These are phyloP conservation scores for Emberiza fucata DNA, from an alignment of 2,113 vertebrate species.

Conservation along the genomic window DNA sequence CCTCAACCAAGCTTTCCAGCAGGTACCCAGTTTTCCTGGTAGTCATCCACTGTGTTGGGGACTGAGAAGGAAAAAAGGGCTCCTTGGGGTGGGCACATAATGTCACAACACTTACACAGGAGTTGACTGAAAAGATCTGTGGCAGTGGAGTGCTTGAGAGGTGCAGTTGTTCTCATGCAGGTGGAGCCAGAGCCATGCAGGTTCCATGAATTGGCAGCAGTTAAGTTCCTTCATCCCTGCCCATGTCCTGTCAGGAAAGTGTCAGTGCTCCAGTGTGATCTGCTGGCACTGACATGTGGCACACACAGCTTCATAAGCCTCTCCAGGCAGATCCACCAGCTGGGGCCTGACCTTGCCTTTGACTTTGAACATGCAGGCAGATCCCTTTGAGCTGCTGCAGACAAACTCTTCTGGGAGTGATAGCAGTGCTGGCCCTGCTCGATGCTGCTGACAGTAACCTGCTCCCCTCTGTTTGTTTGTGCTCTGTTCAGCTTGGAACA, in stretches of 20 bases:
- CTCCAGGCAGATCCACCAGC: not conserved
- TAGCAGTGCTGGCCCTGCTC: not conserved
- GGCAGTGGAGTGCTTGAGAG: not conserved
- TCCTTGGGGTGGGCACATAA: not conserved
- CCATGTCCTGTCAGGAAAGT: not conserved
- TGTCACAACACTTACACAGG: not conserved
- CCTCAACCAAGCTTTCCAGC: slow-evolving; percentile 98
- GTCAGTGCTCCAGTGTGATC: not conserved
- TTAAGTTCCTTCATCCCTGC: not conserved
- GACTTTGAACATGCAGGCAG: not conserved
- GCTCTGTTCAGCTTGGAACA: not conserved
- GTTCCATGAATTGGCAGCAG: not conserved
- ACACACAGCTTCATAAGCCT: not conserved
- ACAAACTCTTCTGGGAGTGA: not conserved
- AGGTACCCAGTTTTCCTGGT: slow-evolving; percentile 73
- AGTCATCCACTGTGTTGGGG: not conserved
- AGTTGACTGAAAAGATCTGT: not conserved
- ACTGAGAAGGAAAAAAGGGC: not conserved
- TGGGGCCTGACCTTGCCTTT: not conserved
- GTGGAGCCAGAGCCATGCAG: not conserved
- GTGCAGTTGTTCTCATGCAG: not conserved
- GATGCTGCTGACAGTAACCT: not conserved
- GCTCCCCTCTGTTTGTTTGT: not conserved
- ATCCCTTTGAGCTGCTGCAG: not conserved
- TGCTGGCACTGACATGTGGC: accelerated